A percentile compares a stretch with the other conserved stretches of the same genome.
Evolutionary conservation across 2,888 invertebrate species (phyloP).

Genomic region (Drymonia ruficornis): DNA sequence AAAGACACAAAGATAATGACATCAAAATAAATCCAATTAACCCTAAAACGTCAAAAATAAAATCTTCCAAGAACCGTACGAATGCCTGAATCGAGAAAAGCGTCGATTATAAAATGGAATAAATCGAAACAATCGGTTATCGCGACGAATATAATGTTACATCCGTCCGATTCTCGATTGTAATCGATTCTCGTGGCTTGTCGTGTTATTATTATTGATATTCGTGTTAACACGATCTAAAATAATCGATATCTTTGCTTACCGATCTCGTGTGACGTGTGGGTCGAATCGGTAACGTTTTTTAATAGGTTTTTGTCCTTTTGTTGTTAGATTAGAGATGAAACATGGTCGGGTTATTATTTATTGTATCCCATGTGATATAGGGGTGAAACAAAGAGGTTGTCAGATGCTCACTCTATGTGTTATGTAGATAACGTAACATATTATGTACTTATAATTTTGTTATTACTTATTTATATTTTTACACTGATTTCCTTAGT

Average conservation of each 20-base stretch:
- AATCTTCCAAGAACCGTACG: constrained; percentile 28
- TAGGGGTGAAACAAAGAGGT: not conserved
- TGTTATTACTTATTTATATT: too few relatives aligned
- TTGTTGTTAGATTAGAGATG: constrained; percentile 6
- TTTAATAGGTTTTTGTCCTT: constrained; percentile 12
- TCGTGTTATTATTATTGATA: constrained; percentile 50
- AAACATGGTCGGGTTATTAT: constrained; percentile 5
- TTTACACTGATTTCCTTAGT: too few relatives aligned
- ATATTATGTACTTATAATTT: not conserved
- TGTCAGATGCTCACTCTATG: not conserved
- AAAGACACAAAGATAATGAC: constrained; percentile 37
- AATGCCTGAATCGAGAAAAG: constrained; percentile 36
- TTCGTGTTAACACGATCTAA: constrained; percentile 47
- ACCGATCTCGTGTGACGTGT: constrained; percentile 43
- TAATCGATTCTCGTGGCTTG: constrained; percentile 52
- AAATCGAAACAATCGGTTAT: constrained; percentile 51
- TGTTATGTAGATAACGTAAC: not conserved
- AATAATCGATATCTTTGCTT: constrained; percentile 44
- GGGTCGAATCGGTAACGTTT: constrained; percentile 30
- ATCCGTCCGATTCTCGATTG: constrained; percentile 45
- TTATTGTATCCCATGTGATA: constrained; percentile 8
- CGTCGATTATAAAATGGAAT: constrained; percentile 47
- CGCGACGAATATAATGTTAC: constrained; percentile 56
- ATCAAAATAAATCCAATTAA: constrained; percentile 44
- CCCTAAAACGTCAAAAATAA: constrained; percentile 45